These are phyloP conservation scores for Tokudaia muenninki DNA, from an alignment of 2,797 vertebrate species.

Conservation along the genomic window DNA sequence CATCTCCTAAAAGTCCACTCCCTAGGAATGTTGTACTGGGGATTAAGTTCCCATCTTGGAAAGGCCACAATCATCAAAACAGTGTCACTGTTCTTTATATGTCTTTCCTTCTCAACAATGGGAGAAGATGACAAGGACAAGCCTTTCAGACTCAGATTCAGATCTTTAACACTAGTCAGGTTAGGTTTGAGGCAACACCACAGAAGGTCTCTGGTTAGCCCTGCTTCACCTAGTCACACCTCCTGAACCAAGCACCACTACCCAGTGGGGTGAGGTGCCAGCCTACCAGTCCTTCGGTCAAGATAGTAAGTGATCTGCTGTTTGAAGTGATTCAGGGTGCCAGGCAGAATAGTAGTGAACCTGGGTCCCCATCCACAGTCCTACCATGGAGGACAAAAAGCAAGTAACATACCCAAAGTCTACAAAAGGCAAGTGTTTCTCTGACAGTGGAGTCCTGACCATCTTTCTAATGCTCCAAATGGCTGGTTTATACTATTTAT, in stretches of 20 bases:
- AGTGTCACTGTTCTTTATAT: background rate
- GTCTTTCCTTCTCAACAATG: background rate
- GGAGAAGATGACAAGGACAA: background rate
- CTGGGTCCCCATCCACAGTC: background rate
- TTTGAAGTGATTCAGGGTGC: background rate
- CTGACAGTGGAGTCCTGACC: background rate
- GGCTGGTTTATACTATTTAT: background rate
- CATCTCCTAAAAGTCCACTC: background rate
- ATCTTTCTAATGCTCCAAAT: background rate
- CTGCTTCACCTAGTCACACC: background rate
- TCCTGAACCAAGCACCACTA: background rate
- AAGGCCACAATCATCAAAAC: background rate
- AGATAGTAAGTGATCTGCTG: background rate
- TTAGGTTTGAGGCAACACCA: background rate
- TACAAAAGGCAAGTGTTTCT: background rate
- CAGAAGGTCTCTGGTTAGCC: background rate
- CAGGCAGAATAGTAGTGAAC: background rate
- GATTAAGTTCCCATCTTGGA: background rate
- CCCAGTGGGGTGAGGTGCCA: background rate
- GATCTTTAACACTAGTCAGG: background rate
- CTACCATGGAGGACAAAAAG: background rate
- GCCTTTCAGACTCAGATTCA: background rate
- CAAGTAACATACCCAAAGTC: background rate
- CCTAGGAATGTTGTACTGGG: background rate
- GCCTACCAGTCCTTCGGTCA: background rate